Evolutionary conservation across 2,888 invertebrate genomes (phyloP), one percentile per base, ranked within the genome.

Genomic region (Sussaba pulchella): DNA sequence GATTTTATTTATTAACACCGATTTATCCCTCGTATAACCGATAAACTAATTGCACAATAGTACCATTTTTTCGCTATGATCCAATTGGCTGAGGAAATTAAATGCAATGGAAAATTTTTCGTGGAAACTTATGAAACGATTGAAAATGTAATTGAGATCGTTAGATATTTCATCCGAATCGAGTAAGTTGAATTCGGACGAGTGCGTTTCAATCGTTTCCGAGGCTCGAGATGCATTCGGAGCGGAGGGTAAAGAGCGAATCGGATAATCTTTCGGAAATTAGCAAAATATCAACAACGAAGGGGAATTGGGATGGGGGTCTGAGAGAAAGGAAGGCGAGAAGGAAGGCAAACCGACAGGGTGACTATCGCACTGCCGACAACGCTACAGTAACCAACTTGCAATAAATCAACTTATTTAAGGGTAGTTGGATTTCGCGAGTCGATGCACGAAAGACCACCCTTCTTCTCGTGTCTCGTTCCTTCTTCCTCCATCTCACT

Each of bases 351-450:
- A 21, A 45, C 61, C 75, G 81, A 77, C 75, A 73, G 78, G 59
- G 79, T 72, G 83, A 75, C 57, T 72, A 41, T 69, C 75, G 70
- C 47, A 41, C 61, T 50, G 73, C 54, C 73, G 74, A 66, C 73
- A 78, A 70, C 76, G 75, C 79, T 75, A 64, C 82, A 75, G 74
- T 64, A 84, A 85, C 83, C 83, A 82, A 79, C 82, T 84, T 77
- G 91, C 91, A 90, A 91, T 91, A 91, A 91, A 91, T 91, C 91
- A 91, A 91, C 89, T 91, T 91, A 91, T 91, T 91, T 91, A 91
- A 91, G 91, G 91, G 91, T 91, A 91, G 91, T 91, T 91, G 91
- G 90, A 91, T 91, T 91, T 90, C 89, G 91, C 90, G 91, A 91
- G 89, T 91, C 91, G 91, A 91, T 91, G 91, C 91, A 90, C 91